A percentile compares a stretch with the other conserved stretches of the same genome.
Evolutionary conservation across 2,888 invertebrate genomes (phyloP).

Genomic region (Apotomis capreana): DNA sequence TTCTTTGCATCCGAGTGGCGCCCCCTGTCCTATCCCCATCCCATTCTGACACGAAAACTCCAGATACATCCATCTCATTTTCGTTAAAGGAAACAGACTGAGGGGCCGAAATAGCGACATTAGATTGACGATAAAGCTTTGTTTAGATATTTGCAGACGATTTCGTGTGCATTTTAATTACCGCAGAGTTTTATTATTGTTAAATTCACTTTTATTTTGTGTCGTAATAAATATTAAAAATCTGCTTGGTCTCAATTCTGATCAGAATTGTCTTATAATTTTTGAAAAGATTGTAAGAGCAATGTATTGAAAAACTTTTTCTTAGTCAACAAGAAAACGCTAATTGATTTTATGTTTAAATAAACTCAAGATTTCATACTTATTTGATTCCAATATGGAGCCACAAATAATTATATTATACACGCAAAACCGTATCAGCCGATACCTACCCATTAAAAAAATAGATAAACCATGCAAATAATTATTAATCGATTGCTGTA

Average conservation of each 20-base stretch:
- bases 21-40: constrained; percentile 52
- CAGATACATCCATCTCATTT: constrained; percentile 46
- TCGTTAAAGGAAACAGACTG: constrained; percentile 43
- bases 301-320: too few species aligned
- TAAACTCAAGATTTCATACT: background rate
- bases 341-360: too few species aligned
- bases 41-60: constrained; percentile 44
- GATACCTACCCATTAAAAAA: background rate
- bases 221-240: background rate
- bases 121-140: constrained; percentile 49
- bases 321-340: too few species aligned
- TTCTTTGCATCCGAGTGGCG: constrained; percentile 65
- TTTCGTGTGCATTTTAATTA: constrained; percentile 51
- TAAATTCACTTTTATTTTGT: constrained; percentile 1
- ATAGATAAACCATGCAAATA: background rate
- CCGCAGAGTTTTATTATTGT: constrained; percentile 29
- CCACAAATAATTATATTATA: background rate
- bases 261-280: background rate
- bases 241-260: background rate
- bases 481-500: background rate
- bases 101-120: constrained; percentile 45
- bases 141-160: constrained; percentile 52
- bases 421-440: background rate
- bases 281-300: too few species aligned
- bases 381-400: background rate